phyloP scores from a whole-genome alignment of 1,140 invertebrate genomes.

The Periplaneta americana region DNA sequence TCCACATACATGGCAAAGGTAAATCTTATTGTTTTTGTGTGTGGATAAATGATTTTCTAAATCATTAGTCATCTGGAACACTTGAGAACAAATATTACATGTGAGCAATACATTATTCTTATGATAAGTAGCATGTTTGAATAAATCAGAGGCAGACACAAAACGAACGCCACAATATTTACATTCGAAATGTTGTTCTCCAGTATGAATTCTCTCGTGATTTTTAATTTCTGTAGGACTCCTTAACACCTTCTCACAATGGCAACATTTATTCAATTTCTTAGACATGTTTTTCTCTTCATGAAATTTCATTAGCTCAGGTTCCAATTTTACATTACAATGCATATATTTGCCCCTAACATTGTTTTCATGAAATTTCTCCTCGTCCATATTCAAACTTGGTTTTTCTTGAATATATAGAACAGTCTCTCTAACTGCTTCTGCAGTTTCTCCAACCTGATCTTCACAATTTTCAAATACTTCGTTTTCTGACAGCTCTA shows the following conservation, averaged over 20 bases:
- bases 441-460: neutral
- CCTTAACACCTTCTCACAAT: neutral
- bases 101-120: neutral
- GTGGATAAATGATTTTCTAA: neutral
- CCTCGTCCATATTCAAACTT: neutral
- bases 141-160: neutral
- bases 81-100: neutral
- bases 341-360: neutral
- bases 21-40: neutral
- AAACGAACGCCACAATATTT: neutral
- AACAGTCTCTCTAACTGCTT: neutral
- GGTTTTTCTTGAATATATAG: too few relatives aligned
- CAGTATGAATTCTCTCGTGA: neutral
- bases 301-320: neutral
- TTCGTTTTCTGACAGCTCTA: neutral
- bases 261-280: neutral
- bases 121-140: neutral
- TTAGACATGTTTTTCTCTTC: neutral
- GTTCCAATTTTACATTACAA: neutral
- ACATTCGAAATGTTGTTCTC: neutral
- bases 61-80: neutral
- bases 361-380: neutral
- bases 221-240: neutral
- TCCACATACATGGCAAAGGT: constrained; percentile 32
- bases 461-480: neutral